These are phyloP conservation scores for Antheraea assamensis DNA, from an alignment of 2,888 invertebrate species.

Conservation along the genomic window DNA sequence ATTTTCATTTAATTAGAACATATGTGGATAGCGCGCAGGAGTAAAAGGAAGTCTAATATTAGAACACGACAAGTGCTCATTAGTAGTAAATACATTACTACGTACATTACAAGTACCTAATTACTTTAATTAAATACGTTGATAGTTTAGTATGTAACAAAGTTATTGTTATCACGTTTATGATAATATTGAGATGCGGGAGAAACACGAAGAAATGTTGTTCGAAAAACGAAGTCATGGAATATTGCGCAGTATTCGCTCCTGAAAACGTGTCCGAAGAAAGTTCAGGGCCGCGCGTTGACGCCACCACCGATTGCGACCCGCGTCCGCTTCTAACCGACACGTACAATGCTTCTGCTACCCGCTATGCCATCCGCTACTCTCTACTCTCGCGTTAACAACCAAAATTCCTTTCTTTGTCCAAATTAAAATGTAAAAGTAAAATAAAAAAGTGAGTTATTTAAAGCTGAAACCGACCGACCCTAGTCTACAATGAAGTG, in stretches of 20 bases:
- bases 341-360: slow-evolving; percentile 42
- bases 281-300: slow-evolving; percentile 83
- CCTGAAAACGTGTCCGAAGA: slow-evolving; percentile 82
- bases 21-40: not conserved
- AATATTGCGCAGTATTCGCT: slow-evolving; percentile 77
- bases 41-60: slow-evolving; percentile 31
- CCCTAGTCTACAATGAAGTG: not conserved
- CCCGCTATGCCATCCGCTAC: slow-evolving; percentile 51
- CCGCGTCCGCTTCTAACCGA: slow-evolving; percentile 42
- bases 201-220: not conserved
- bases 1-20: slow-evolving; percentile 39
- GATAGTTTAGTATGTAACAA: not conserved
- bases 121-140: not conserved
- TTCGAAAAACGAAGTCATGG: slow-evolving; percentile 48
- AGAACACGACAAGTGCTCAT: not conserved
- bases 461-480: not conserved
- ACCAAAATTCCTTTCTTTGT: not conserved
- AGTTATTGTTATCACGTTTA: not conserved
- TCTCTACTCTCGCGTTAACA: slow-evolving; percentile 31
- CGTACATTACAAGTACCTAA: not conserved
- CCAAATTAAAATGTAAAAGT: not conserved
- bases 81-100: not conserved
- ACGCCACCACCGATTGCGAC: slow-evolving; percentile 69
- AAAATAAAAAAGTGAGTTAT: not conserved
- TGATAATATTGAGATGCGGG: not conserved